Evolutionary conservation across 2,888 invertebrate species (phyloP).

Genomic region (Tipula confusa): DNA sequence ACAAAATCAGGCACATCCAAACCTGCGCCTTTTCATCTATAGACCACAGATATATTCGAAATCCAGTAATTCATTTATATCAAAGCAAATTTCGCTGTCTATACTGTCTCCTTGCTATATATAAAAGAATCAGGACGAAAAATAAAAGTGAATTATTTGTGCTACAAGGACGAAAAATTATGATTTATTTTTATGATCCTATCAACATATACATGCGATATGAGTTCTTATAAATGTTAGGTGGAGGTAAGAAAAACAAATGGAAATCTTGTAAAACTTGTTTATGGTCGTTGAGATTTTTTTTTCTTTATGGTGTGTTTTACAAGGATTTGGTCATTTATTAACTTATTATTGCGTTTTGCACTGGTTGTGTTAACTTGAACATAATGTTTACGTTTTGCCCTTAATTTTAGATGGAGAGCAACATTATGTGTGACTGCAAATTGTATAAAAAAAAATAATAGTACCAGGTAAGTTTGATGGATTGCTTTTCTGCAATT

Average conservation of each 20-base stretch:
- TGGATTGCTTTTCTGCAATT: too few species aligned
- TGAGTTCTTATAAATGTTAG: neutral
- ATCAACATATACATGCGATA: neutral
- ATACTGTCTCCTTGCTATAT: neutral
- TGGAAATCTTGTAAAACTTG: neutral
- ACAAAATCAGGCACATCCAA: too few species aligned
- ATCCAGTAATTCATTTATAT: neutral
- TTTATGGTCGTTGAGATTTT: neutral
- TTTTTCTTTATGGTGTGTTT: neutral
- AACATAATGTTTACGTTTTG: too few species aligned
- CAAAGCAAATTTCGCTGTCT: neutral
- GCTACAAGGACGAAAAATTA: neutral
- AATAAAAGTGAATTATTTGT: neutral
- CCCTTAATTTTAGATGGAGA: too few species aligned
- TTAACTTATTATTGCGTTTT: neutral
- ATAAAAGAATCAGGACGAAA: neutral
- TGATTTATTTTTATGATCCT: constrained; percentile 25
- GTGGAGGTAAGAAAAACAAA: neutral
- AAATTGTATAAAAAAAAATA: too few species aligned
- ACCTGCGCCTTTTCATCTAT: too few species aligned
- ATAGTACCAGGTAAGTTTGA: too few species aligned
- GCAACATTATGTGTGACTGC: too few species aligned
- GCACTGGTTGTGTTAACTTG: too few species aligned
- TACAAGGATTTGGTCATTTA: neutral
- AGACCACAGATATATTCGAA: too few species aligned